Percentiles rank a stretch among this genome's conserved stretches.
These are phyloP conservation scores for Lacerta agilis DNA, from an alignment of 2,797 vertebrate species.

Conservation along the genomic window DNA sequence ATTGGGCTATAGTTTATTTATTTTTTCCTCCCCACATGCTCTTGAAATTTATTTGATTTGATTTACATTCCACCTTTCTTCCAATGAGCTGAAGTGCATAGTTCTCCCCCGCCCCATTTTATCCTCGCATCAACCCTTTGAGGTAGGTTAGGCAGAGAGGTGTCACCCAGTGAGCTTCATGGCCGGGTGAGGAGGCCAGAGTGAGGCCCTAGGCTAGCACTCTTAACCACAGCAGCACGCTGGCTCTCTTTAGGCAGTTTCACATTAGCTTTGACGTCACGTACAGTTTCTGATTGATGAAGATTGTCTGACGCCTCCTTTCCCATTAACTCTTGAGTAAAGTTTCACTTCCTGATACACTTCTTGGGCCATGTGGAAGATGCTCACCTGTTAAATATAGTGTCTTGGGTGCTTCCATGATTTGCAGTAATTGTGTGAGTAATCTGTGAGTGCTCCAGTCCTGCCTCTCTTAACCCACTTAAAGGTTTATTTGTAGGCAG, in stretches of 20 bases:
- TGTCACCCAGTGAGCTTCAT: too few relatives aligned
- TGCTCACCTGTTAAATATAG: slow-evolving; percentile 22
- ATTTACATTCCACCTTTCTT: too few relatives aligned
- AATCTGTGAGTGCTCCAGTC: background rate
- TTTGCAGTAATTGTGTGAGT: background rate
- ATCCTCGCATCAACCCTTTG: too few relatives aligned
- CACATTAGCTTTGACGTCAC: background rate
- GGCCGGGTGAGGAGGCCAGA: too few relatives aligned
- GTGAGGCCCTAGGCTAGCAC: too few relatives aligned
- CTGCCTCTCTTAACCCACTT: background rate
- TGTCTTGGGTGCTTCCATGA: background rate
- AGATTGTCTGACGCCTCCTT: too few relatives aligned
- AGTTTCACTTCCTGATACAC: background rate
- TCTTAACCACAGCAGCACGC: too few relatives aligned
- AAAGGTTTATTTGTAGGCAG: background rate
- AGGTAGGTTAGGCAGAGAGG: too few relatives aligned
- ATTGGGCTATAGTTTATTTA: too few relatives aligned
- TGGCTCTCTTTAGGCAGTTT: background rate
- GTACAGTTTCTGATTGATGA: background rate
- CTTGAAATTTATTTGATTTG: background rate
- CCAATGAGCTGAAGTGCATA: too few relatives aligned
- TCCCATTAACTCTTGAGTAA: background rate
- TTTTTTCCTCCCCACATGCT: background rate
- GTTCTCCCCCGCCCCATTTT: too few relatives aligned
- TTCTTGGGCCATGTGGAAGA: background rate